These are phyloP conservation scores for Psittacula echo DNA, from an alignment of 2,797 vertebrate species.

Conservation along the genomic window DNA sequence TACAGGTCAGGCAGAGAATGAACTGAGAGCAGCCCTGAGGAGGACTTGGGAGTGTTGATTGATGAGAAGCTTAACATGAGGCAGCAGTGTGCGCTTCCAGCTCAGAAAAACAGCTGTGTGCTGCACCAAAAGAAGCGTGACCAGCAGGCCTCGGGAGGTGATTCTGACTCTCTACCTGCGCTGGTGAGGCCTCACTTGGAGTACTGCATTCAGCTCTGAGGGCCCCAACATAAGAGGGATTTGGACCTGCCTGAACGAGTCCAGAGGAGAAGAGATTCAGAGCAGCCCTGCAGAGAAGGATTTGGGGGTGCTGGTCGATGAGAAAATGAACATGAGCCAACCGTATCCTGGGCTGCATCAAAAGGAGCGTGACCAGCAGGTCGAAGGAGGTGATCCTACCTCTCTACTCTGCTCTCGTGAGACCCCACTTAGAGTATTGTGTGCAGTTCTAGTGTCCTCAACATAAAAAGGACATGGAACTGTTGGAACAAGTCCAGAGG, in stretches of 20 bases:
- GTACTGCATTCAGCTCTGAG: not conserved
- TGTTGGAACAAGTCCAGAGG: no score
- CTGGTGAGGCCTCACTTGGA: not conserved
- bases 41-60: not conserved
- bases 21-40: not conserved
- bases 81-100: not conserved
- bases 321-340: no score
- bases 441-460: no score
- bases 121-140: not conserved
- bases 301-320: no score
- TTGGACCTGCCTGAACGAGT: not conserved
- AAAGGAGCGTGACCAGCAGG: no score
- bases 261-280: not conserved
- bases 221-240: not conserved
- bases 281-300: no score
- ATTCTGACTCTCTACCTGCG: not conserved
- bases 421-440: no score
- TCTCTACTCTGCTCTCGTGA: no score
- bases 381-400: no score
- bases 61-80: not conserved
- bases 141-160: not conserved
- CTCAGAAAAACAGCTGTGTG: not conserved
- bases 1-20: not conserved
- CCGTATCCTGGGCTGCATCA: no score
- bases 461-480: no score